Percentiles rank a stretch among this genome's conserved stretches.
These are phyloP conservation scores for Leptopilina drosophilae DNA, from an alignment of 2,888 invertebrate species.

Conservation along the genomic window DNA sequence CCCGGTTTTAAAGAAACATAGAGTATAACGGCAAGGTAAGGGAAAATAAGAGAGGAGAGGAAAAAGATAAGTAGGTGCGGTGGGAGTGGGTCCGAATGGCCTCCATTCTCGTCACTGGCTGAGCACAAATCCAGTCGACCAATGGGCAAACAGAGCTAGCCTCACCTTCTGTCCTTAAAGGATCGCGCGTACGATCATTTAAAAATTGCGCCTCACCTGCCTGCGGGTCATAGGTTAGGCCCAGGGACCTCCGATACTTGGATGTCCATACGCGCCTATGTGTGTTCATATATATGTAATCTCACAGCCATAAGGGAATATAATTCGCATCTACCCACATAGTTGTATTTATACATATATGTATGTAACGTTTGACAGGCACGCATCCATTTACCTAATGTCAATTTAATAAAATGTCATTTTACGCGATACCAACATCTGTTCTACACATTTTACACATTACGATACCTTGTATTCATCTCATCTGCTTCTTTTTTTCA, in stretches of 20 bases:
- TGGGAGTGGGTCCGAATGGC: conserved; percentile 69
- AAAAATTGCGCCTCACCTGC: conserved; percentile 71
- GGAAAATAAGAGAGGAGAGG: conserved; percentile 59
- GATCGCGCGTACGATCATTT: conserved; percentile 48
- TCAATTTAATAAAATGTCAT: conserved; percentile 36
- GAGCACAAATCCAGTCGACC: conserved; percentile 28
- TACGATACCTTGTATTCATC: background rate
- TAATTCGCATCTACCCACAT: conserved; percentile 26
- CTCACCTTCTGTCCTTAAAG: conserved; percentile 40
- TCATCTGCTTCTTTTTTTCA: conserved; percentile 6
- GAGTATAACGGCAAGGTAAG: conserved; percentile 33
- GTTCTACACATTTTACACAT: conserved; percentile 20
- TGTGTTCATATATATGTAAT: conserved; percentile 2
- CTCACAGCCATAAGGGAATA: conserved; percentile 5
- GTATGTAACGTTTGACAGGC: background rate
- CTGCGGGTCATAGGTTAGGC: conserved; percentile 67
- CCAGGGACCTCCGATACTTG: conserved; percentile 52
- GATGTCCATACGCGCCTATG: conserved; percentile 1
- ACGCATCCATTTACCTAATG: conserved; percentile 27
- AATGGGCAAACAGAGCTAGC: conserved; percentile 42
- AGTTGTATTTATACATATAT: background rate
- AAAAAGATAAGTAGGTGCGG: conserved; percentile 66
- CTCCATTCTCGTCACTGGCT: conserved; percentile 64
- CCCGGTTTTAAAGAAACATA: conserved; percentile 12
- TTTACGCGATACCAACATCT: conserved; percentile 19